A percentile compares a stretch with the other conserved stretches of the same genome.
Conservation (phyloP, 2,888 invertebrate genomes). For the Epinotia nisella region DNA sequence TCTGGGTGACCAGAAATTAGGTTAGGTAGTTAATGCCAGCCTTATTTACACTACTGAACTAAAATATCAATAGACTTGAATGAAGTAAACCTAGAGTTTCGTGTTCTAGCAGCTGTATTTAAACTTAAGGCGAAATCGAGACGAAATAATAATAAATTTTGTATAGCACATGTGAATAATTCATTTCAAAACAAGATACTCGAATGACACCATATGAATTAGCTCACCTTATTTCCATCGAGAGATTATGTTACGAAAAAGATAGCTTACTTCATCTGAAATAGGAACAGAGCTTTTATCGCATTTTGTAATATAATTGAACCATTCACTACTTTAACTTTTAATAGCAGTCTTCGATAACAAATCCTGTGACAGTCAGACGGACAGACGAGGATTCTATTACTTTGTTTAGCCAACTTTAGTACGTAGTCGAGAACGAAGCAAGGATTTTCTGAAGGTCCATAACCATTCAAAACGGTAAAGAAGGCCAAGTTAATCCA, state of each 20-base stretch:
- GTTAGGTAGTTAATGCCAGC: constrained; percentile 19
- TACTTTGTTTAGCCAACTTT: no score
- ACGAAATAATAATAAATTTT: not conserved
- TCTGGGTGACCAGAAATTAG: not conserved
- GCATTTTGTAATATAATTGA: not conserved
- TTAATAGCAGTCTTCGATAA: no score
- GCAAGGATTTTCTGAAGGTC: not conserved
- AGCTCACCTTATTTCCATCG: not conserved
- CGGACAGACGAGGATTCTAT: not conserved
- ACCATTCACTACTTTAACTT: not conserved
- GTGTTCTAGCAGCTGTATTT: not conserved
- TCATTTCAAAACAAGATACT: not conserved
- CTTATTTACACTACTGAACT: constrained; percentile 4
- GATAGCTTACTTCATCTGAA: not conserved
- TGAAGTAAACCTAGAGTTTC: constrained; percentile 7
- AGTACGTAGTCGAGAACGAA: no score
- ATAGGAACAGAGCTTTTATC: not conserved
- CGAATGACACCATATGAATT: constrained; percentile 2
- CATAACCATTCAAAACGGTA: no score
- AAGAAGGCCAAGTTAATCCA: not conserved
- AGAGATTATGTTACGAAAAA: not conserved
- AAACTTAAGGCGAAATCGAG: constrained; percentile 2
- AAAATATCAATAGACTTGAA: constrained; percentile 19
- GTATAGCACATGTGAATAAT: not conserved
- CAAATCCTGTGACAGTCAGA: not conserved